Conservation (phyloP, 2,888 invertebrate genomes). For the Rhogogaster chlorosoma region DNA sequence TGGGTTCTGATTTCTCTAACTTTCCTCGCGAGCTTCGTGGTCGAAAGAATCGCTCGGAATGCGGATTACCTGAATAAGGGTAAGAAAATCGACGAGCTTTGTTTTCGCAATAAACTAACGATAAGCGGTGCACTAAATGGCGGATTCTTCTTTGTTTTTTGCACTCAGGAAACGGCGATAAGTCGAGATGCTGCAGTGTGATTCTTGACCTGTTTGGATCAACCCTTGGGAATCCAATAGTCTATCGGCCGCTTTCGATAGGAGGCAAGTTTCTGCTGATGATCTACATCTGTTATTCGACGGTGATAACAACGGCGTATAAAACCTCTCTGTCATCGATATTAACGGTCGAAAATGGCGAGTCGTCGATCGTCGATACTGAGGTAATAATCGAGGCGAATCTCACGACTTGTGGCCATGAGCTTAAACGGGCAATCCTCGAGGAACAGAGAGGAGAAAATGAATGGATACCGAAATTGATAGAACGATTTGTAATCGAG, state of each 20-base stretch:
- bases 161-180: not conserved
- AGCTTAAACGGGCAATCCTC: not conserved
- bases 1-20: not conserved
- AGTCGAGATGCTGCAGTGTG: not conserved
- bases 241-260: not conserved
- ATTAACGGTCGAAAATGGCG: not conserved
- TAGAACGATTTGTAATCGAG: not conserved
- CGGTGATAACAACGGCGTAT: slow-evolving; percentile 35
- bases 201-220: not conserved
- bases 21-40: not conserved
- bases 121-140: too few relatives aligned
- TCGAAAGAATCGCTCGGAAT: not conserved
- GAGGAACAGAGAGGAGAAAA: not conserved
- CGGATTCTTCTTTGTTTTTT: not conserved
- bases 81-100: too few relatives aligned
- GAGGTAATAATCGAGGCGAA: slow-evolving; percentile 3
- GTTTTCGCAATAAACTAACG: too few relatives aligned
- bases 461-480: not conserved
- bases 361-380: not conserved
- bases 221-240: slow-evolving; percentile 10
- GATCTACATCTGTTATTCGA: not conserved
- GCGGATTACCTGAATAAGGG: not conserved
- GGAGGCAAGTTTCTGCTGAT: not conserved
- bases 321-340: slow-evolving; percentile 25
- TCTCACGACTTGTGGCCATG: not conserved